Conservation (phyloP, 35 echinoderm and acorn worm genomes). For the Apostichopus californicus region DNA sequence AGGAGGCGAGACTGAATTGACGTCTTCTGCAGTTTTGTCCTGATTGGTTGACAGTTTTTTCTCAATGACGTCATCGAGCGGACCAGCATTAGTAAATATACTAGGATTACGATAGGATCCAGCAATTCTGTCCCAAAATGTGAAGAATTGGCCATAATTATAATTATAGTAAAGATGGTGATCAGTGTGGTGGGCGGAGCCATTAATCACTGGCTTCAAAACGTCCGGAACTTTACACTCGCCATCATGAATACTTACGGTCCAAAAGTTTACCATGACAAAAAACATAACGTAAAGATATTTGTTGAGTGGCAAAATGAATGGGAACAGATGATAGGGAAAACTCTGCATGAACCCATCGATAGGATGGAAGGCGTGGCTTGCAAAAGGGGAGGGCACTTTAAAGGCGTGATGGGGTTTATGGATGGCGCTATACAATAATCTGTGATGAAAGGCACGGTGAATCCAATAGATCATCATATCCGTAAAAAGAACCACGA, state of each 20-base stretch:
- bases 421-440: slow-evolving; percentile 84
- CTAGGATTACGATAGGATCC: slow-evolving; percentile 83
- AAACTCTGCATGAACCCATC: slow-evolving; percentile 94
- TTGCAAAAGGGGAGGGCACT: slow-evolving; percentile 92
- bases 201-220: slow-evolving; percentile 80
- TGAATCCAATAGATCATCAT: slow-evolving; percentile 99
- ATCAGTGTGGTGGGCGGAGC: slow-evolving; percentile 91
- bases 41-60: not conserved
- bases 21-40: not conserved
- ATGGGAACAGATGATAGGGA: slow-evolving; percentile 92
- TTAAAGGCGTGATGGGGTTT: slow-evolving; percentile 94
- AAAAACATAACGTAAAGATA: slow-evolving; percentile 85
- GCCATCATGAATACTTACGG: slow-evolving; percentile 95
- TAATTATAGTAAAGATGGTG: slow-evolving; percentile 97
- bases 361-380: slow-evolving; percentile 95
- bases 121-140: slow-evolving; percentile 90
- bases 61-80: slow-evolving; percentile 64
- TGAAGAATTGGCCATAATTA: slow-evolving; percentile 98
- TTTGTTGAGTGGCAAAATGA: slow-evolving; percentile 94
- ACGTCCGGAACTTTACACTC: slow-evolving; percentile 71
- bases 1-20: not conserved
- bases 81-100: slow-evolving; percentile 68
- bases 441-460: slow-evolving; percentile 78
- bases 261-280: slow-evolving; percentile 96
- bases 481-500: slow-evolving; percentile 91